phyloP scores from a whole-genome alignment of 64 coral and sea anemone genomes.

The Stylophora pistillata region DNA sequence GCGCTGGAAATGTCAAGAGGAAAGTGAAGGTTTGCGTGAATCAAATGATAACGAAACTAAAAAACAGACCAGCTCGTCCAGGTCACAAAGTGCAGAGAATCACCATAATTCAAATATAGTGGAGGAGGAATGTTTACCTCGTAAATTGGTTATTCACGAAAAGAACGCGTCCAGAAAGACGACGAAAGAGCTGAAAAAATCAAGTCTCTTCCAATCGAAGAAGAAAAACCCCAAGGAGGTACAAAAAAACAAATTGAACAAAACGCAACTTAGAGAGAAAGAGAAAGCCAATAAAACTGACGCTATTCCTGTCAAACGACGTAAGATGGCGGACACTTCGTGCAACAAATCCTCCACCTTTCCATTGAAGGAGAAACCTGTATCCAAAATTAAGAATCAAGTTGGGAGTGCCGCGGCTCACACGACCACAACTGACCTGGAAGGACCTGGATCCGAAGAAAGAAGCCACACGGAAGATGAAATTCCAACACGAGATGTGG shows the following conservation, averaged over 20 bases:
- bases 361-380: neutral
- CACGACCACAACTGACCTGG: conserved; percentile 23
- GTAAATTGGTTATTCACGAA: neutral
- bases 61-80: neutral
- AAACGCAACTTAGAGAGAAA: conserved; percentile 19
- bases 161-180: conserved; percentile 20
- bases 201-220: conserved; percentile 28
- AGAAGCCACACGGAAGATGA: conserved; percentile 2
- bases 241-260: conserved; percentile 28
- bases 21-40: neutral
- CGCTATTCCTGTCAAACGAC: conserved; percentile 21
- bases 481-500: conserved; percentile 54
- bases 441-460: conserved; percentile 20
- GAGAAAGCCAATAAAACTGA: neutral
- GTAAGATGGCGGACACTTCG: neutral
- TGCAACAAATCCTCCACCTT: neutral
- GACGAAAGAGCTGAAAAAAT: conserved; percentile 74
- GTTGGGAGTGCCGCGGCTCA: conserved; percentile 24
- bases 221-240: conserved; percentile 22
- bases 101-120: neutral
- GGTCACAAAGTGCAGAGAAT: neutral
- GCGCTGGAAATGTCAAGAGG: conserved; percentile 59
- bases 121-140: neutral
- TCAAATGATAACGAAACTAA: neutral
- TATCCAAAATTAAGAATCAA: neutral